Percentiles rank a stretch among this genome's conserved stretches.
Conservation (phyloP, 1,140 invertebrate genomes). For the Drosophila erecta region DNA sequence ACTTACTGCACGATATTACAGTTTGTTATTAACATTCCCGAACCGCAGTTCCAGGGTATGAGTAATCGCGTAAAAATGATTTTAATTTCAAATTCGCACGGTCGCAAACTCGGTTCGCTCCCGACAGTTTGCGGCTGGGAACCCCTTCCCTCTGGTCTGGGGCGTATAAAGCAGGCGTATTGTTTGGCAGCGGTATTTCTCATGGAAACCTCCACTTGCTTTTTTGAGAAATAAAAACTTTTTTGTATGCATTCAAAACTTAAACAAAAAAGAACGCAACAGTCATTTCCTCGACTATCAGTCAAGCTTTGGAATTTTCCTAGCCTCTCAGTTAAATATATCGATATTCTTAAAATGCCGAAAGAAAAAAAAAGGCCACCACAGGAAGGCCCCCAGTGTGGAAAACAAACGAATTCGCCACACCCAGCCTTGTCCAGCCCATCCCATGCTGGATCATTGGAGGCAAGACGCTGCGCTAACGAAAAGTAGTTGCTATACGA, state of each 20-base stretch:
- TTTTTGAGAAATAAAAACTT: not conserved
- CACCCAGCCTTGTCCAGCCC: constrained; percentile 1
- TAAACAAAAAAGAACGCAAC: no score
- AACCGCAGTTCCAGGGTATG: constrained; percentile 7
- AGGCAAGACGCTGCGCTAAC: not conserved
- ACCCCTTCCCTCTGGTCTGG: constrained; percentile 15
- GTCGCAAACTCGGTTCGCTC: not conserved
- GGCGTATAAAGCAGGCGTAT: constrained; percentile 15
- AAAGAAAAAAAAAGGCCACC: constrained; percentile 33
- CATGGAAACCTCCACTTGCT: constrained; percentile 4
- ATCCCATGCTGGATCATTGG: constrained; percentile 1
- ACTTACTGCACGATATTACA: constrained; percentile 49
- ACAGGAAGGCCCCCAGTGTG: constrained; percentile 15
- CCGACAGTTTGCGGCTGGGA: not conserved
- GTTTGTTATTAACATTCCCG: constrained; percentile 52
- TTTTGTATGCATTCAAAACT: no score
- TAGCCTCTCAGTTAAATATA: not conserved
- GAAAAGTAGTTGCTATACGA: constrained; percentile 39
- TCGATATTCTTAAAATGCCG: no score
- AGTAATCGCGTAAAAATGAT: constrained; percentile 23
- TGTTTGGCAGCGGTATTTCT: constrained; percentile 19
- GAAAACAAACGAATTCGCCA: constrained; percentile 24
- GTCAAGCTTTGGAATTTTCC: not conserved
- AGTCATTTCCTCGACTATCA: no score
- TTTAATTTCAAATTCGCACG: constrained; percentile 50